These are phyloP conservation scores for Psittacara wagleri DNA, from an alignment of 2,113 vertebrate genomes.

Conservation along the genomic window DNA sequence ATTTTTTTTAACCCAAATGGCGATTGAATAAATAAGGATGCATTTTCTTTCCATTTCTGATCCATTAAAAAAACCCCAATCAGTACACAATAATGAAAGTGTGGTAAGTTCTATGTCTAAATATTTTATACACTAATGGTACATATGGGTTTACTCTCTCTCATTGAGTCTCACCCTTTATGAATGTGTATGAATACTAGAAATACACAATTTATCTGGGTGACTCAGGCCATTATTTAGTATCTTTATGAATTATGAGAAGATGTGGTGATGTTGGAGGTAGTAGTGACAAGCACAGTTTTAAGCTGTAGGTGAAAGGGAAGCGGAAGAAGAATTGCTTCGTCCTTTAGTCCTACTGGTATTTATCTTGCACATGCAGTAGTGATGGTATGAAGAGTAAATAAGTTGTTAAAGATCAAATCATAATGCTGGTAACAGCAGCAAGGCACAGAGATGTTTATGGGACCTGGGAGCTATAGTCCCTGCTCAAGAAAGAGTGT, in stretches of 20 bases:
- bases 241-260: neutral
- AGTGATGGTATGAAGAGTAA: neutral
- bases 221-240: neutral
- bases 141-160: neutral
- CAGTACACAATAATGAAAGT: neutral
- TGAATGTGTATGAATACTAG: neutral
- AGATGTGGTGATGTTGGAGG: neutral
- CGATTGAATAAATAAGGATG: neutral
- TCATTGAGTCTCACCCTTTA: neutral
- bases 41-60: neutral
- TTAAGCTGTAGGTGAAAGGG: neutral
- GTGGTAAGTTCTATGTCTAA: neutral
- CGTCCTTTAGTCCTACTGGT: neutral
- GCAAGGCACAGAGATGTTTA: neutral
- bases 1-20: neutral
- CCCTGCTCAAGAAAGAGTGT: neutral
- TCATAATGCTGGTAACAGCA: neutral
- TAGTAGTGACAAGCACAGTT: neutral
- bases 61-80: neutral
- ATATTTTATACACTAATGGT: accelerated
- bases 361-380: neutral
- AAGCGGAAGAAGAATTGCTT: neutral
- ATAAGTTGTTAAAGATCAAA: neutral
- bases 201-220: neutral
- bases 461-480: neutral